Conservation (phyloP, 1,140 invertebrate species). For the Kradibia gibbosae region DNA sequence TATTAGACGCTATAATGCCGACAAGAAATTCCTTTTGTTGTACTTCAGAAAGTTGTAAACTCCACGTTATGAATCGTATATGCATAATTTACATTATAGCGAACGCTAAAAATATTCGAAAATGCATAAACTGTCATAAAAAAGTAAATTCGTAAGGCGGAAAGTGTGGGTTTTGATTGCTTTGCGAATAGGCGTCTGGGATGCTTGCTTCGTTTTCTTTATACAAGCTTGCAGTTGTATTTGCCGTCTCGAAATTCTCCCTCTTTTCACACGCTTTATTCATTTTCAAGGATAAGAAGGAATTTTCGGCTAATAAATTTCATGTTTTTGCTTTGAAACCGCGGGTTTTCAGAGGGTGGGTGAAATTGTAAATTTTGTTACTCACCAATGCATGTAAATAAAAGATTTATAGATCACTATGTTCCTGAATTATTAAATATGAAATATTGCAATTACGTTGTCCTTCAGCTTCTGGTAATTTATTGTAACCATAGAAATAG, state of each 20-base stretch:
- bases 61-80: background rate
- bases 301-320: conserved; percentile 49
- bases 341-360: conserved; percentile 8
- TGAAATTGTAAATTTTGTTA: conserved; percentile 26
- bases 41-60: conserved; percentile 16
- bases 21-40: background rate
- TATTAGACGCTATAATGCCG: background rate
- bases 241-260: background rate
- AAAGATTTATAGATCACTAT: conserved; percentile 39
- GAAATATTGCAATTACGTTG: conserved; percentile 29
- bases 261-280: conserved; percentile 19
- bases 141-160: background rate
- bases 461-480: background rate
- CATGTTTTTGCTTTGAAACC: conserved; percentile 40
- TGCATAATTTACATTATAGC: conserved; percentile 29
- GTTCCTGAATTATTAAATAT: conserved; percentile 38
- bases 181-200: conserved; percentile 31
- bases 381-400: conserved; percentile 44
- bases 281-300: background rate
- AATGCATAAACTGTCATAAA: background rate
- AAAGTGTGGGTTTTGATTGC: conserved; percentile 38
- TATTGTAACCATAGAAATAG: background rate
- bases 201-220: conserved; percentile 6
- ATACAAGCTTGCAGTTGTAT: background rate
- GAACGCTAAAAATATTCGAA: conserved; percentile 27